Percentiles rank a stretch among this genome's conserved stretches.
Conservation (phyloP, 2,797 vertebrate species). For the Bucorvus abyssinicus region DNA sequence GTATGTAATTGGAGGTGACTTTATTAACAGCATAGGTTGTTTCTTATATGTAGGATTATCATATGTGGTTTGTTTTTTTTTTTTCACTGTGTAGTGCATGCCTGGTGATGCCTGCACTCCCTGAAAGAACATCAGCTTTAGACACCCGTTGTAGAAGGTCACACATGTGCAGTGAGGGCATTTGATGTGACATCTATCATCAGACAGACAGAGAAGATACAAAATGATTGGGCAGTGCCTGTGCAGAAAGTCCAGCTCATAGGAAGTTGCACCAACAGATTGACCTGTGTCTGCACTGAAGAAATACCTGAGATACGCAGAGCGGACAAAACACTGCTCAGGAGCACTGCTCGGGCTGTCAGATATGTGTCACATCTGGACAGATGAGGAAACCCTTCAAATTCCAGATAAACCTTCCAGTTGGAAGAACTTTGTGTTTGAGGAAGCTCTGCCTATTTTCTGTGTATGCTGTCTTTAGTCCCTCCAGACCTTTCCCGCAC, state of each 20-base stretch:
- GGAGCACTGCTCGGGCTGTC: background rate
- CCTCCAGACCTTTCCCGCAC: background rate
- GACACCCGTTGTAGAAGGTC: background rate
- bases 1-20: background rate
- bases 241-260: background rate
- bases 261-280: too few species aligned
- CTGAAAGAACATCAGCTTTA: background rate
- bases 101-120: background rate
- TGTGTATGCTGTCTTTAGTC: background rate
- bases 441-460: background rate
- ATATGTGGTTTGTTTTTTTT: fast-evolving
- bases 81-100: background rate
- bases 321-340: background rate
- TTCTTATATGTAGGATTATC: background rate
- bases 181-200: background rate
- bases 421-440: fast-evolving
- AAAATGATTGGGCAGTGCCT: too few species aligned
- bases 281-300: background rate
- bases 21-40: background rate
- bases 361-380: background rate
- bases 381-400: background rate
- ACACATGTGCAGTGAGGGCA: background rate
- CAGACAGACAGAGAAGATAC: background rate
- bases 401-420: background rate
- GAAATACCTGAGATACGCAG: background rate